Conservation (phyloP, 2,888 invertebrate genomes). For the Polia nebulosa region DNA sequence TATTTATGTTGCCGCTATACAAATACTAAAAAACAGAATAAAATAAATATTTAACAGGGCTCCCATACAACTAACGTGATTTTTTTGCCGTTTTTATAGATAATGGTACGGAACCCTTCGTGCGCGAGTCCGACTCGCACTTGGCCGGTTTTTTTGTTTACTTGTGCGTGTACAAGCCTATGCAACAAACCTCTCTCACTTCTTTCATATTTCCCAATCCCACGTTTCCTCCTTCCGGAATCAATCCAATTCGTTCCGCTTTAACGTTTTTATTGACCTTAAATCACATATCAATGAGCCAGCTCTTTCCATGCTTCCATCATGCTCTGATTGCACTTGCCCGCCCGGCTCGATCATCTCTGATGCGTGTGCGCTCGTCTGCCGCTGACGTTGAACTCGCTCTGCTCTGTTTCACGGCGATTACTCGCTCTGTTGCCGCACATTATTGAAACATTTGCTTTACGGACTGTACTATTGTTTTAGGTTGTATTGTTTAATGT, state of each 20-base stretch:
- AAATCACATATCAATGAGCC: conserved; percentile 18
- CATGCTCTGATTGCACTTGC: conserved; percentile 57
- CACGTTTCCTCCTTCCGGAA: background rate
- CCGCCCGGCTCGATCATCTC: conserved; percentile 3
- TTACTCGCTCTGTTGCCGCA: conserved; percentile 51
- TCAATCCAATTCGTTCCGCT: background rate
- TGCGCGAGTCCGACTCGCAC: no score
- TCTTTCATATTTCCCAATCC: background rate
- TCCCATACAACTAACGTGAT: no score
- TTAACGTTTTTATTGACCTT: background rate
- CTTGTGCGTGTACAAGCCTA: no score
- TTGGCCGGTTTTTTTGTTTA: no score
- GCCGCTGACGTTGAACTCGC: conserved; percentile 48
- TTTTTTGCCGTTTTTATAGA: no score
- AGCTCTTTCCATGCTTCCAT: conserved; percentile 12
- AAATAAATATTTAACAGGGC: no score
- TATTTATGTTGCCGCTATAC: no score
- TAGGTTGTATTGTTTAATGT: conserved; percentile 34
- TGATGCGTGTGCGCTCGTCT: conserved; percentile 54
- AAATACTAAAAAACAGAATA: no score
- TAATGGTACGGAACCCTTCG: no score
- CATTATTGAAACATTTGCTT: conserved; percentile 44
- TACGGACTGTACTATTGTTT: conserved; percentile 4
- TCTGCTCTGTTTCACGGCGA: conserved; percentile 65
- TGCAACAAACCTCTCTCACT: no score